Percentiles rank a stretch among this genome's conserved stretches.
Conservation (phyloP, 2,797 vertebrate species). For the Channallabes apus region DNA sequence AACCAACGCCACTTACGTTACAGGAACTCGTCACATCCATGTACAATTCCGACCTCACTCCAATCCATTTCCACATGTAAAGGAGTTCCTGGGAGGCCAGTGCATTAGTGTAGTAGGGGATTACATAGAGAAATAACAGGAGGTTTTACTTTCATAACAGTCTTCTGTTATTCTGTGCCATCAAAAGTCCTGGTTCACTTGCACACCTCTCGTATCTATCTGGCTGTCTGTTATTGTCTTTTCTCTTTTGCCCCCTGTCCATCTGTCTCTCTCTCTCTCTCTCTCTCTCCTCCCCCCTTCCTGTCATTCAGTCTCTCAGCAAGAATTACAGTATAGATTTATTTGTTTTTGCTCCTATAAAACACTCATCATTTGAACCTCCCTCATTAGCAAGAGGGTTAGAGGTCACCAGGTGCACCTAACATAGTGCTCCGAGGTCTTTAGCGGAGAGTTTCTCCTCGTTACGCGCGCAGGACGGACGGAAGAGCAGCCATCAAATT, state of each 20-base stretch:
- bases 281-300: not conserved
- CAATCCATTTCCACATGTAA: no score
- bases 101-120: no score
- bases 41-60: no score
- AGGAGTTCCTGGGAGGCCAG: no score
- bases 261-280: not conserved
- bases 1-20: no score
- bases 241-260: not conserved
- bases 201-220: not conserved
- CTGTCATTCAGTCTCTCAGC: not conserved
- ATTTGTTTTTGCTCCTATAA: slow-evolving; percentile 35
- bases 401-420: slow-evolving; percentile 5
- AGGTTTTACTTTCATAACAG: no score
- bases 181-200: not conserved
- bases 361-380: slow-evolving; percentile 23
- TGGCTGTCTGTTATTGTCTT: not conserved
- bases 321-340: slow-evolving; percentile 21
- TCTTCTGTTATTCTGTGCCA: no score
- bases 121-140: no score
- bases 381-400: not conserved
- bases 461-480: slow-evolving; percentile 45
- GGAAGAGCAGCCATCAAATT: slow-evolving; percentile 53
- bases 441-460: slow-evolving; percentile 32
- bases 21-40: no score
- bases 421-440: not conserved